Base-by-base conservation (phyloP, 2,113 vertebrate genomes). In the Mustelus asterias region DNA sequence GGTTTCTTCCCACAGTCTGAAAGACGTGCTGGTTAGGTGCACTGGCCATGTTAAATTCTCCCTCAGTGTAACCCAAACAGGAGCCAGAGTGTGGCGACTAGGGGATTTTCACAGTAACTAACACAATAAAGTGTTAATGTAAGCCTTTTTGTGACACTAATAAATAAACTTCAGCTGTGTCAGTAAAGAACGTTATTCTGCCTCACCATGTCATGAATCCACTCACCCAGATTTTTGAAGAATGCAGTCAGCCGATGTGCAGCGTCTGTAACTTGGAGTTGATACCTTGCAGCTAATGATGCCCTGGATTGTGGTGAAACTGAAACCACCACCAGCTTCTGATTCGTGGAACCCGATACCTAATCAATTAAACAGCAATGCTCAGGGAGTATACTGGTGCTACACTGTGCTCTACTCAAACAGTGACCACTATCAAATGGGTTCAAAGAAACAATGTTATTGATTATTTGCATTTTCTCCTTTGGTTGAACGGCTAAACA, bases 261-360 rank as follows among this genome's bases (percentile, higher is more conserved):
- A 0, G 98, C 97, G 76, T 99, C 98, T 58, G 97, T 96, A 54
- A 98, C 97, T 29, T 96, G 97, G 96, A 99, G 97, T 95, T 97
- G 97, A 88, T 97, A 99, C 63, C 89, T 97, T 0, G 98, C 98
- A 13, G 99, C 99, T 8, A 99, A 97, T 0, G 99, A 99, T 0
- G 99, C 99, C 97, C 98, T 98, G 96, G 99, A 99, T 94, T 99
- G 99, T 0, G 99, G 99, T 0, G 99, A 99, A 24, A 99, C 96
- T 0, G 99, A 99, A 95, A 99, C 97, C 80, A 99, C 98, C 96
- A 99, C 98, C 96, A 98, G 90, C 41, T 97, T 98, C 97, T 98
- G 98, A 92, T 98, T 97, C 0, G 1, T 65, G 8, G 94, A 72
- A 18, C 67, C 44, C 0, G 67, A 33, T 41, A 95, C 94, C 67